phyloP scores from a whole-genome alignment of 2,113 vertebrate species.

The Azemiops feae region DNA sequence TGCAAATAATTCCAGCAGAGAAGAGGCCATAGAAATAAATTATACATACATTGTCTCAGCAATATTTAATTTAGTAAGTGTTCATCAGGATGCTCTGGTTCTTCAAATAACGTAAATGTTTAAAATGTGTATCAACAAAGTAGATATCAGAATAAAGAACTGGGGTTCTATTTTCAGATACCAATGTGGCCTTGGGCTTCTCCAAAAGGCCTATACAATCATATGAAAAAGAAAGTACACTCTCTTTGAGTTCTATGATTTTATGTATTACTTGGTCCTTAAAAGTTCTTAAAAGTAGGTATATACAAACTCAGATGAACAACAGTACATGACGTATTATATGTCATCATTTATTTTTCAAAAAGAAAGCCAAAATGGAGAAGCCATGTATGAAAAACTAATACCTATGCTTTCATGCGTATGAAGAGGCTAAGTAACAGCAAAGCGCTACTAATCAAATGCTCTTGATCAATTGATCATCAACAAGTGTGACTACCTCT shows the following conservation, averaged over 20 bases:
- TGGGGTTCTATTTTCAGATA: neutral
- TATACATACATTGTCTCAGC: neutral
- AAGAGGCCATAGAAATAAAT: neutral
- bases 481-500: neutral
- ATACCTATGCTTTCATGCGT: neutral
- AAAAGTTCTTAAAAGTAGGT: too few species aligned
- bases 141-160: neutral
- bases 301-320: too few species aligned
- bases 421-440: neutral
- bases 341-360: neutral
- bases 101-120: neutral
- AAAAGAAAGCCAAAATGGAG: neutral
- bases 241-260: too few species aligned
- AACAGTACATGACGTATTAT: too few species aligned
- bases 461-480: neutral
- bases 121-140: neutral
- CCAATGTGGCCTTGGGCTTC: neutral
- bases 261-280: too few species aligned
- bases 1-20: slow-evolving; percentile 9
- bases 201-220: neutral
- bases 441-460: neutral
- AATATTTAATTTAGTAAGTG: slow-evolving; percentile 26
- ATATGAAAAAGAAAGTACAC: too few species aligned
- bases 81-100: neutral
- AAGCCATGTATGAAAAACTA: neutral